Base-by-base conservation (phyloP, 2,113 vertebrate species). In the Ictalurus punctatus region DNA sequence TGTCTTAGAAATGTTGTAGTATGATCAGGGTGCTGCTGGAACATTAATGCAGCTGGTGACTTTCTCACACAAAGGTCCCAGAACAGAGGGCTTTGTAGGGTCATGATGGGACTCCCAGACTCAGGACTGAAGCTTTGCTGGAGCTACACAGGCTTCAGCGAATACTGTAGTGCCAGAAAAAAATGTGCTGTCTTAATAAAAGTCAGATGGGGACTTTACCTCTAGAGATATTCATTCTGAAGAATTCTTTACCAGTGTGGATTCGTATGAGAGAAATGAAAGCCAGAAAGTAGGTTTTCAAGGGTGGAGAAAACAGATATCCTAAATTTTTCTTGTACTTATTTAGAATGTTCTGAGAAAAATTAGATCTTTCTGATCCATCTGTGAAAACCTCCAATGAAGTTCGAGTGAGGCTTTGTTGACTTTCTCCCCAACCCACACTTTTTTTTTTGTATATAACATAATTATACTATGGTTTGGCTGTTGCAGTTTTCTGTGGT, bases 31-130 rank as follows among this genome's bases (percentile, higher is more conserved):
- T 48, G 59, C 40, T 76, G 58, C 67, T 40, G 84, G 56, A n/a
- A 54, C 40, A 78, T 69, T 23, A 63, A 30, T 54, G 65, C 90
- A 91, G 89, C 90, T 91, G 90, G 74, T 12, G 27, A 83, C 17
- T 73, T 90, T 91, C 90, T 84, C 90, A 90, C 67, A 40, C 80
- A 69, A 86, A 84, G 80, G 30, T 48, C 52, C 83, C 69, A 71
- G 58, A 16, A 16, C 84, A 16, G 56, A 90, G 80, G 81, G 88
- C 83, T 88, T 83, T 76, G 40, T n/a, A 56, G 61, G 89, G 89
- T 90, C 89, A 90, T 21, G 10, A 25, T 71, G 52, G 71, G 59
- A 88, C 81, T 89, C 79, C 74, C 79, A 56, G 6, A 19, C 37
- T 79, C 16, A 71, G 27, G 56, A 81, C 54, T 65, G 88, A 21